Evolutionary conservation across 1,140 invertebrate species (phyloP).

Genomic region (Apis florea): DNA sequence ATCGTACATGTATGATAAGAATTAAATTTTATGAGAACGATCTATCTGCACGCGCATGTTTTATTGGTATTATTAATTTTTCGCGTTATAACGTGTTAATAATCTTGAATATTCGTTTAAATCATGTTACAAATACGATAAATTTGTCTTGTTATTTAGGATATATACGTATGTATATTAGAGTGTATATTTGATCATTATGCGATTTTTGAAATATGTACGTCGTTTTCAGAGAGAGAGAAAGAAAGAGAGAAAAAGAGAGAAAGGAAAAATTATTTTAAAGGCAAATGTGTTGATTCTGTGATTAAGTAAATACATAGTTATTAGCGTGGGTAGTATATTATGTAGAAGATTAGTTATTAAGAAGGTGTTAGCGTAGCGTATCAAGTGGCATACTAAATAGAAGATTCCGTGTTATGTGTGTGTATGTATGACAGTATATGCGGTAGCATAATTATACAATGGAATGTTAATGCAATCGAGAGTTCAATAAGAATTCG

Average conservation of each 20-base stretch:
- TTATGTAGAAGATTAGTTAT: background rate
- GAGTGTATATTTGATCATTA: background rate
- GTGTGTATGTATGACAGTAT: too few relatives aligned
- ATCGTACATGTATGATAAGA: background rate
- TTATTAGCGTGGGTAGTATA: slow-evolving; percentile 8
- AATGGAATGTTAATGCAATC: background rate
- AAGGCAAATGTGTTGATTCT: slow-evolving; percentile 13
- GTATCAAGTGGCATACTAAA: background rate
- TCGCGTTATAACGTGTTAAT: background rate
- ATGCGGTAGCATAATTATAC: background rate
- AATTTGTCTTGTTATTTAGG: background rate
- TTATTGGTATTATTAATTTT: background rate
- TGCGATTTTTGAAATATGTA: too few relatives aligned
- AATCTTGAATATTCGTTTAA: background rate
- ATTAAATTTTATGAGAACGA: background rate
- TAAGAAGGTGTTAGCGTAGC: background rate
- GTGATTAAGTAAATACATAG: slow-evolving; percentile 1
- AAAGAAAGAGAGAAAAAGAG: too few relatives aligned
- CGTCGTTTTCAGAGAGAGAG: too few relatives aligned
- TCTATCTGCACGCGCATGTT: background rate
- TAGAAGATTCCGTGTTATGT: background rate
- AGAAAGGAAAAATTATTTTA: background rate
- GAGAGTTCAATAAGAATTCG: background rate
- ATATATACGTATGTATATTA: background rate
- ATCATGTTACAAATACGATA: background rate